These are phyloP conservation scores for Diadema setosum DNA, from an alignment of 35 echinoderm and acorn worm genomes.

Conservation along the genomic window DNA sequence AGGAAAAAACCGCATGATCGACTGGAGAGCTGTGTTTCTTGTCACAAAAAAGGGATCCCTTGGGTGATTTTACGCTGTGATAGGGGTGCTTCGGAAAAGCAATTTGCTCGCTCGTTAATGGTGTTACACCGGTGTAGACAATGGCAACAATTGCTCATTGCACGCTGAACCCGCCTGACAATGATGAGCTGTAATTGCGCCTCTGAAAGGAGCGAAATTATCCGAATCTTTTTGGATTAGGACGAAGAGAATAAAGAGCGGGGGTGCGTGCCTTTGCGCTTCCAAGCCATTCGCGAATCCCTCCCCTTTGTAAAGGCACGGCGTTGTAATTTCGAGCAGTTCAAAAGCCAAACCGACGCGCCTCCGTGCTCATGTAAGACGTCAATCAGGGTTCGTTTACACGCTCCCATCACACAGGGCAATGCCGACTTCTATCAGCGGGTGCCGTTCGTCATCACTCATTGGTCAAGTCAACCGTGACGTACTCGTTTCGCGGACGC, in stretches of 20 bases:
- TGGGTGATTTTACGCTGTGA: too few species aligned
- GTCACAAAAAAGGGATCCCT: too few species aligned
- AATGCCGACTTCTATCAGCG: background rate
- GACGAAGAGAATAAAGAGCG: background rate
- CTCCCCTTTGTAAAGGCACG: background rate
- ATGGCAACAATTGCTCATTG: background rate
- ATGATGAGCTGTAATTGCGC: constrained; percentile 15
- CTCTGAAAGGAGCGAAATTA: background rate
- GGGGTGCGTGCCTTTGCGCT: background rate
- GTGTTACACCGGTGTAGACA: background rate
- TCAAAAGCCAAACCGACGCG: background rate
- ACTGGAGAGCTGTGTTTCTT: too few species aligned
- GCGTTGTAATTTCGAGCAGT: background rate
- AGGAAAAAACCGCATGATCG: too few species aligned
- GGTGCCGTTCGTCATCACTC: background rate
- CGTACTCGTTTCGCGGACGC: background rate
- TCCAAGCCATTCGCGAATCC: background rate
- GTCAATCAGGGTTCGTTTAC: constrained; percentile 7
- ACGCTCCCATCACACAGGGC: background rate
- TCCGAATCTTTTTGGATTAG: background rate
- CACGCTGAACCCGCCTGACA: background rate
- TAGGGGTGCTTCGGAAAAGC: too few species aligned
- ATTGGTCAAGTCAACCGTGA: constrained; percentile 13
- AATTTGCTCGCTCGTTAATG: background rate
- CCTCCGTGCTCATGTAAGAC: background rate